Evolutionary conservation across 2,797 vertebrate genomes (phyloP).

Genomic region (Bovichtus diacanthus): DNA sequence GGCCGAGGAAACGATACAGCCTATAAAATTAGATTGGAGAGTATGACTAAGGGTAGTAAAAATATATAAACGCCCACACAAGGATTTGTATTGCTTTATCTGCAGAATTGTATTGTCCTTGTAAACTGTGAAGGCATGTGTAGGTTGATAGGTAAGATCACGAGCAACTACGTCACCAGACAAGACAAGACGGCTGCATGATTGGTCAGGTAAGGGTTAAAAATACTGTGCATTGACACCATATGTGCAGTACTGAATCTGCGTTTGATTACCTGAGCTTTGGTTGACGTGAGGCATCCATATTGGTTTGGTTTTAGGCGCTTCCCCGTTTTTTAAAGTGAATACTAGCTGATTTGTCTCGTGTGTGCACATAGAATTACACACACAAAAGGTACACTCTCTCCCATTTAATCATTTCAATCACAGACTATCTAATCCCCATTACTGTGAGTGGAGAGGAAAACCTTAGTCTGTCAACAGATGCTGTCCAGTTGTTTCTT

Average conservation of each 20-base stretch:
- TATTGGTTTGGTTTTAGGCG: not conserved
- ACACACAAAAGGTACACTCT: not conserved
- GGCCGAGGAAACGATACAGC: slow-evolving; percentile 43
- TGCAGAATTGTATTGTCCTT: not conserved
- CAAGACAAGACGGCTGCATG: not conserved
- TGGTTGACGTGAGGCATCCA: not conserved
- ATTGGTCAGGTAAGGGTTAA: not conserved
- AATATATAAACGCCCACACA: slow-evolving; percentile 26
- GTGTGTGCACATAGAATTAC: not conserved
- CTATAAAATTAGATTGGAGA: slow-evolving; percentile 38
- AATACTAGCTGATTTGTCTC: not conserved
- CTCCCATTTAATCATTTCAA: slow-evolving; percentile 58
- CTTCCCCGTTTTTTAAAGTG: not conserved
- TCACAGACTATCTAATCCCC: slow-evolving; percentile 54
- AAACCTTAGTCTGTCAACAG: slow-evolving; percentile 62
- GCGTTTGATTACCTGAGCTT: not conserved
- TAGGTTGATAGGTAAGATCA: not conserved
- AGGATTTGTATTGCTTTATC: not conserved
- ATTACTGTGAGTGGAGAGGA: slow-evolving; percentile 47
- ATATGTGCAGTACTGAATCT: not conserved
- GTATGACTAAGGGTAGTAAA: slow-evolving; percentile 18
- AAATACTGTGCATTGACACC: not conserved
- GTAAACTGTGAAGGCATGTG: not conserved
- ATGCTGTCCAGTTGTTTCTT: slow-evolving; percentile 66
- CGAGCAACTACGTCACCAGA: not conserved